Evolutionary conservation across 2,113 vertebrate genomes (phyloP), one percentile per base, ranked within the genome.

Genomic region (Lota lota): DNA sequence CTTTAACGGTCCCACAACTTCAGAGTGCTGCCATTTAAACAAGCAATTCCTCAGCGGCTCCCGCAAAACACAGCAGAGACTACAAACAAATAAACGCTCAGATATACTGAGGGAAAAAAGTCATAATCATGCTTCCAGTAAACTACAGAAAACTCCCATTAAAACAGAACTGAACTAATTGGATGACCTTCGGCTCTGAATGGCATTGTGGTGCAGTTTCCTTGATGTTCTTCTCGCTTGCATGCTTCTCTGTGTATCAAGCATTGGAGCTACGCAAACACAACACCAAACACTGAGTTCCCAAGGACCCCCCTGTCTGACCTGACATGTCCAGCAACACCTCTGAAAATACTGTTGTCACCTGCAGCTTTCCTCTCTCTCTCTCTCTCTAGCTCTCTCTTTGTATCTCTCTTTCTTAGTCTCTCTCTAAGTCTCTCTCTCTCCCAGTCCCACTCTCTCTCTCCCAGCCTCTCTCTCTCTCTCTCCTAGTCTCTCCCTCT

Each of bases 121-220:
- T 28, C 36, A 56, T 18, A n/a, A n/a, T n/a, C 53, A 56, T 18
- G 53, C 40, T 47, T 47, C 40, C 40, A 47, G 40, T 47, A 11
- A 47, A 47, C 40, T 47, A 18, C 11, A 7, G 57, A 47, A 57
- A 14, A 15, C 4, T 17, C 59, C 59, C 24, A 22, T 54, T 73
- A 2, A 22, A 63, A 56, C 61, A 21, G 62, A 50, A 18, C 40
- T 14, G 68, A 59, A 76, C 77, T 54, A 21, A 69, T 65, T 76
- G 59, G 67, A 69, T 74, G 61, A 80, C 75, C 75, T 76, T 76
- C 65, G 72, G 63, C 65, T 74, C 40, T n/a, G 57, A 36, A 65
- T 8, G 69, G 21, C 24, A 21, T 61, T 47, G 76, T 21, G 33
- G 60, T 17, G 51, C 64, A 21, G 60, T 71, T 73, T 73, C 57